Percentiles rank a stretch among this genome's conserved stretches.
Evolutionary conservation across 1,140 invertebrate genomes (phyloP).

Genomic region (Neotoxoptera formosana): DNA sequence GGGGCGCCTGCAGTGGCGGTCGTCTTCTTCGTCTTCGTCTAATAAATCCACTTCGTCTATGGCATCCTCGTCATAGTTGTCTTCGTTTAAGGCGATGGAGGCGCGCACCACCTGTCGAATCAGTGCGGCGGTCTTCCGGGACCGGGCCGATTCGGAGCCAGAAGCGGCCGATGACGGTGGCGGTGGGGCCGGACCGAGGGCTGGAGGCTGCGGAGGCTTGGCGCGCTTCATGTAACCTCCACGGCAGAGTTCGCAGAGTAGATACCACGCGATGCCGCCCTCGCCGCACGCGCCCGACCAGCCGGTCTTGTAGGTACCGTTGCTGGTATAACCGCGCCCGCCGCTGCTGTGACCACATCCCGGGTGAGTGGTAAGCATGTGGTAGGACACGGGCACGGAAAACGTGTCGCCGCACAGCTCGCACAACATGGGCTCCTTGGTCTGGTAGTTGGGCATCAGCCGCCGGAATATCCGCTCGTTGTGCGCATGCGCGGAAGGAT

Average conservation of each 20-base stretch:
- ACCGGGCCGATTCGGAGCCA: conserved; percentile 54
- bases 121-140: background rate
- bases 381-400: conserved; percentile 85
- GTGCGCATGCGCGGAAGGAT: conserved; percentile 62
- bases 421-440: conserved; percentile 67
- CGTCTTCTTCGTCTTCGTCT: too few relatives aligned
- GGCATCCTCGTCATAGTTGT: too few relatives aligned
- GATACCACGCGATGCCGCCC: conserved; percentile 88
- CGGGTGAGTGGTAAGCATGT: conserved; percentile 88
- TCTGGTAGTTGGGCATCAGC: background rate
- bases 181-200: conserved; percentile 60
- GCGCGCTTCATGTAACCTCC: conserved; percentile 77
- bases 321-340: conserved; percentile 87
- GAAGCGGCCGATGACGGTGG: conserved; percentile 59
- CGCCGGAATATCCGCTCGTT: background rate
- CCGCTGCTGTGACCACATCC: conserved; percentile 88
- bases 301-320: conserved; percentile 83
- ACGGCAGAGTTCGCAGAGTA: conserved; percentile 88
- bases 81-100: background rate
- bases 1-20: too few relatives aligned
- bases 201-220: conserved; percentile 61
- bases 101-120: background rate
- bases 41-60: too few relatives aligned
- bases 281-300: conserved; percentile 83
- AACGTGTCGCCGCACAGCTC: conserved; percentile 82